Evolutionary conservation across 2,888 invertebrate genomes (phyloP), one percentile per base, ranked within the genome.

Genomic region (Cyclophora punctaria): DNA sequence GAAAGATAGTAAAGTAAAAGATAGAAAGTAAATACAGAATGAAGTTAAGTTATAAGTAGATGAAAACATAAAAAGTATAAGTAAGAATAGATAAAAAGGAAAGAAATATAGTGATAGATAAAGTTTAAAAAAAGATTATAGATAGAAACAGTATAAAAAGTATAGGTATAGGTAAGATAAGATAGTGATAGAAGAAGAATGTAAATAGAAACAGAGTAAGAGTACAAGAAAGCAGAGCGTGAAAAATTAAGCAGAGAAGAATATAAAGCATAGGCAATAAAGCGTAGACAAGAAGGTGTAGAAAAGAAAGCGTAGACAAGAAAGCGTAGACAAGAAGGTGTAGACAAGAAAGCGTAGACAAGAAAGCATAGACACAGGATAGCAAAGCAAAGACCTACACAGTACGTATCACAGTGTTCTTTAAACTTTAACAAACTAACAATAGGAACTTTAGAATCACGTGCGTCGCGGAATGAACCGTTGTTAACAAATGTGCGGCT

Each of bases 401-500:
- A 75, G 78, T 78, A 76, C 78, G 69, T 87, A 87, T 87, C 87
- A 87, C 87, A 88, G 87, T 83, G 80, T 80, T 72, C 80, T 83
- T 83, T 75, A 55, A 64, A 71, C 56, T 20, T 20, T 20, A 67
- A 71, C 69, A 77, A 63, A 54, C 55, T 59, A 73, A 69, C 52
- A 58, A 62, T 66, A 80, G 76, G 77, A 80, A 82, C 78, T 75
- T 57, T 71, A 70, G 62, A 34, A 52, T 59, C 56, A 66, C 69
- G 77, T 80, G 80, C 75, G 67, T 63, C 52, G 79, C 80, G 74
- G 79, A 85, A 82, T 83, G 71, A 70, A 79, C 86, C 87, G 86
- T 78, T 75, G 83, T 59, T 71, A 88, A 87, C 88, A 88, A 87
- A 88, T 88, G 84, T 87, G 83, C 88, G 85, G 87, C 77, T 78